A percentile compares a stretch with the other conserved stretches of the same genome.
Evolutionary conservation across 2,888 invertebrate genomes (phyloP).

Genomic region (Amiota mariae): DNA sequence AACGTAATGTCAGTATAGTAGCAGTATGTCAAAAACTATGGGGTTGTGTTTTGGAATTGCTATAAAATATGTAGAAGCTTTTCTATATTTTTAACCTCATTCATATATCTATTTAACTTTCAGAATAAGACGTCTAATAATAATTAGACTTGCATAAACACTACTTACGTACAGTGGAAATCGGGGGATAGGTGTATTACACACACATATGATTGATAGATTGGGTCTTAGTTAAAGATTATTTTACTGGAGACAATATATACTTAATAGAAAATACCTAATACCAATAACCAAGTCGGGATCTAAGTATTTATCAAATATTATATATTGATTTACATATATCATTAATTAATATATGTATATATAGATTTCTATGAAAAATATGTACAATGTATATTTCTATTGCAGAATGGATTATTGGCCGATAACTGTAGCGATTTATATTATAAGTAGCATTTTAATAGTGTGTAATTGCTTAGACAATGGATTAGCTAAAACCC

Average conservation of each 20-base stretch:
- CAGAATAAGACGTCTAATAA: no score
- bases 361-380: neutral
- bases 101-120: no score
- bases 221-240: no score
- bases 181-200: no score
- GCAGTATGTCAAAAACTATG: no score
- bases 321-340: neutral
- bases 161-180: no score
- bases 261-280: neutral
- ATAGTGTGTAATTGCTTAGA: conserved; percentile 70
- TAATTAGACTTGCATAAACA: no score
- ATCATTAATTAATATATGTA: neutral
- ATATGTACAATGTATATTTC: neutral
- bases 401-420: neutral
- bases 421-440: neutral
- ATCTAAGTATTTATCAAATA: neutral
- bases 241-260: neutral
- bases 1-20: no score
- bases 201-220: no score
- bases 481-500: conserved; percentile 78
- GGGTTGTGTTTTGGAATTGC: no score
- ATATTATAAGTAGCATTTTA: conserved; percentile 36
- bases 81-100: no score
- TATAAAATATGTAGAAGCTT: no score
- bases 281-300: neutral